A percentile compares a stretch with the other conserved stretches of the same genome.
Conservation (phyloP, 2,888 invertebrate genomes). For the Noctua fimbriata region DNA sequence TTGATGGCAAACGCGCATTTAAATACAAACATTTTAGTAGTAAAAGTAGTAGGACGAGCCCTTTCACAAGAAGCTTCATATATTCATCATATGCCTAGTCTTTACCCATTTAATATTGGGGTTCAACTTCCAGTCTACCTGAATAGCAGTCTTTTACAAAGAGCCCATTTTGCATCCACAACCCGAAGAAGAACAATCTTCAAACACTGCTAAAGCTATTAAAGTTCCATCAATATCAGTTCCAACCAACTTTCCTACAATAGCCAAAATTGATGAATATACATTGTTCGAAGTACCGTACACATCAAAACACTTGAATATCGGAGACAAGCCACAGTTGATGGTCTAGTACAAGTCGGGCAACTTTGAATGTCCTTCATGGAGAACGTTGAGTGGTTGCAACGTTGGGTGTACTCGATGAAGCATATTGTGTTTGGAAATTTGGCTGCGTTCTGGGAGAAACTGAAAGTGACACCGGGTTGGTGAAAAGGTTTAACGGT, state of each 20-base stretch:
- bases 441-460: slow-evolving; percentile 4
- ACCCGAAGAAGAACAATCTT: background rate
- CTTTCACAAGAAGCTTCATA: no score
- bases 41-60: no score
- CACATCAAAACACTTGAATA: slow-evolving; percentile 28
- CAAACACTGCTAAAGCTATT: background rate
- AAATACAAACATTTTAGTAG: no score
- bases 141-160: no score
- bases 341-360: slow-evolving; percentile 21
- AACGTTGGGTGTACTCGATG: slow-evolving; percentile 2
- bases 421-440: background rate
- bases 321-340: slow-evolving; percentile 17
- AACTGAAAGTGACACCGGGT: slow-evolving; percentile 4
- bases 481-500: slow-evolving; percentile 1
- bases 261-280: slow-evolving; percentile 10
- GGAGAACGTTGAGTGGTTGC: slow-evolving; percentile 24
- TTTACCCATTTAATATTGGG: no score
- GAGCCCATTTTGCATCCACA: background rate
- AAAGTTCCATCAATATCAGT: slow-evolving; percentile 7
- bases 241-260: background rate
- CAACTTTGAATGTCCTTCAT: slow-evolving; percentile 48
- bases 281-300: background rate
- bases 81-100: no score
- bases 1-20: no score
- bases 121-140: no score